Base-by-base conservation (phyloP, 2,113 vertebrate genomes). In the Malurus alboscapulatus region DNA sequence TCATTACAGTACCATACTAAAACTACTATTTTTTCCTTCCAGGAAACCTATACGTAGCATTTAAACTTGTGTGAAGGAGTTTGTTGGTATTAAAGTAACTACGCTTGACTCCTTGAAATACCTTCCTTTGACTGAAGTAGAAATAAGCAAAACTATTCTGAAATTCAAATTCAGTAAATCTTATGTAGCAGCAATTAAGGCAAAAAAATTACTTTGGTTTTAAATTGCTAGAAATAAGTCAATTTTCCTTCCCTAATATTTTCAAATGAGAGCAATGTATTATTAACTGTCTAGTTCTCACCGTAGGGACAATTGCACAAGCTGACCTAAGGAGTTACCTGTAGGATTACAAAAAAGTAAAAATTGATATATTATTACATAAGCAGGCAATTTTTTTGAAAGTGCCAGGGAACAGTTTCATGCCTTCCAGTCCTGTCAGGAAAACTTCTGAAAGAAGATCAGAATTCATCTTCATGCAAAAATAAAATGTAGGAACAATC, bases 81-180 rank as follows among this genome's bases (percentile, higher is more conserved):
- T 7, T 77, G 17, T 45, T 75, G 66, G 50, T 72, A 54, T 84
- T 75, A 84, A 45, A 90, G 57, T 51, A 80, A 78, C 88, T 87
- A 38, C 44, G 71, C 38, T 88, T 86, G 48, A 83, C 48, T 75
- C 26, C 65, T 51, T 78, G 84, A 94, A 92, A 83, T 81, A 65
- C 9, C 48, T 81, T 47, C 51, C 58, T 79, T 81, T 88, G 75
- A 86, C 30, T 88, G 75, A 88, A 92, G 53, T 20, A 88, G 54
- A 89, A 88, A 91, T 22, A 89, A 92, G 36, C 11, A 34, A 63
- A 80, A 79, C 17, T 92, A 55, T 50, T 53, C 65, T 65, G 51
- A 80, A 84, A 95, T 76, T 91, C 71, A 85, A 93, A 94, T 84
- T 62, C 51, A 68, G 54, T n/a, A 84, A 72, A 85, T 85, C 90